Conservation (phyloP, 2,113 vertebrate genomes). For the Burhinus oedicnemus region DNA sequence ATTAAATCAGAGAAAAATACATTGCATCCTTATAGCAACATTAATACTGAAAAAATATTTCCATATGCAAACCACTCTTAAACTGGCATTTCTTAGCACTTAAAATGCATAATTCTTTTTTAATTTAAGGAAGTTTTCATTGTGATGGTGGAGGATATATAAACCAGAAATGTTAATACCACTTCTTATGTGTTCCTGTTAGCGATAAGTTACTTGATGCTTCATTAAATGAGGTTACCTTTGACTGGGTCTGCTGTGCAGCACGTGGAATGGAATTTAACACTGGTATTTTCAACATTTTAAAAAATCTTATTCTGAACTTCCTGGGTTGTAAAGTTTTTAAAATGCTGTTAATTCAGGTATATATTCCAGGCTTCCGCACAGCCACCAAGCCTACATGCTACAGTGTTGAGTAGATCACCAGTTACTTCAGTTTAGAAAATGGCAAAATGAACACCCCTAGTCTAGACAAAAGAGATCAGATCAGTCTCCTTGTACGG, state of each 20-base stretch:
- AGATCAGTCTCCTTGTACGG: accelerated
- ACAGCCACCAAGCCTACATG: accelerated
- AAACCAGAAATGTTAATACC: background rate
- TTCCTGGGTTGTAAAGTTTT: background rate
- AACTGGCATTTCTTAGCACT: background rate
- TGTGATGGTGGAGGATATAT: background rate
- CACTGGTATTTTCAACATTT: background rate
- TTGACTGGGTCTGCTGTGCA: background rate
- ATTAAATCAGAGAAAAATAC: background rate
- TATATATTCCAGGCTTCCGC: background rate
- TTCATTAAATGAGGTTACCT: background rate
- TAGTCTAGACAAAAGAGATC: background rate
- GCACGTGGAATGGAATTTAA: background rate
- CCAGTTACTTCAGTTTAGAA: background rate
- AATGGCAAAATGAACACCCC: background rate
- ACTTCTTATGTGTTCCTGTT: background rate
- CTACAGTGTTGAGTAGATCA: background rate
- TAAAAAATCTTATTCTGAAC: background rate
- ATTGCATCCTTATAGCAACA: background rate
- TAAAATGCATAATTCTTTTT: background rate
- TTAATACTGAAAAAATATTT: background rate
- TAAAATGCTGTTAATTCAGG: background rate
- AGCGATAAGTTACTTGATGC: background rate
- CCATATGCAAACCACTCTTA: background rate
- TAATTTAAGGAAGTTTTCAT: background rate